Percentiles rank a stretch among this genome's conserved stretches.
These are phyloP conservation scores for Hypanus sabinus DNA, from an alignment of 2,113 vertebrate genomes.

Conservation along the genomic window DNA sequence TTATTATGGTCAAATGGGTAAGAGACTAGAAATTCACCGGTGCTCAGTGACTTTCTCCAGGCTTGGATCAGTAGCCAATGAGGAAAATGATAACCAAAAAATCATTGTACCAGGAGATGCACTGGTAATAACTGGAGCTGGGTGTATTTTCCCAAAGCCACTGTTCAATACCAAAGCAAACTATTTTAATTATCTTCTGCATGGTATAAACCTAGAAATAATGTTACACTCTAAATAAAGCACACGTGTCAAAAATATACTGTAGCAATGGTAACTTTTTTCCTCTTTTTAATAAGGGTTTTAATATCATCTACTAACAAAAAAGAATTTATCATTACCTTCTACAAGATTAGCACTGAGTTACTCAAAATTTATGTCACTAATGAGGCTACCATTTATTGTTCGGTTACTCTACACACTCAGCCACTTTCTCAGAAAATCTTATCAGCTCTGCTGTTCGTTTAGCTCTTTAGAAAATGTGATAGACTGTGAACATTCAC, in stretches of 20 bases:
- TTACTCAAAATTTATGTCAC: too few species aligned
- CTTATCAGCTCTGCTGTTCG: too few species aligned
- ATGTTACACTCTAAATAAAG: neutral
- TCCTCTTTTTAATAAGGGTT: neutral
- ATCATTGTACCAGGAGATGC: neutral
- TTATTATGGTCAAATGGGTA: neutral
- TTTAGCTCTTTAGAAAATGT: neutral
- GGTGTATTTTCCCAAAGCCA: neutral
- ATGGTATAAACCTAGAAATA: neutral
- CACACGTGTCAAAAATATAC: neutral
- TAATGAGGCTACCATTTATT: too few species aligned
- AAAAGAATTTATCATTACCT: neutral
- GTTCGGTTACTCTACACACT: too few species aligned
- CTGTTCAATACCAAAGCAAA: neutral
- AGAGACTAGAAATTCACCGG: neutral
- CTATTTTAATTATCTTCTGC: neutral
- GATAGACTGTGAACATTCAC: neutral
- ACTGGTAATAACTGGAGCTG: neutral
- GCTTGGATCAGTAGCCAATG: neutral
- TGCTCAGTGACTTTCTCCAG: neutral
- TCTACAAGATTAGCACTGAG: neutral
- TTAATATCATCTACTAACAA: neutral
- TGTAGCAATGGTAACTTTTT: neutral
- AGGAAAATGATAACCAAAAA: neutral
- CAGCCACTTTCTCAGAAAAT: too few species aligned